Conservation (phyloP, 92 coral and sea anemone genomes). For the Epizoanthus stellaris region DNA sequence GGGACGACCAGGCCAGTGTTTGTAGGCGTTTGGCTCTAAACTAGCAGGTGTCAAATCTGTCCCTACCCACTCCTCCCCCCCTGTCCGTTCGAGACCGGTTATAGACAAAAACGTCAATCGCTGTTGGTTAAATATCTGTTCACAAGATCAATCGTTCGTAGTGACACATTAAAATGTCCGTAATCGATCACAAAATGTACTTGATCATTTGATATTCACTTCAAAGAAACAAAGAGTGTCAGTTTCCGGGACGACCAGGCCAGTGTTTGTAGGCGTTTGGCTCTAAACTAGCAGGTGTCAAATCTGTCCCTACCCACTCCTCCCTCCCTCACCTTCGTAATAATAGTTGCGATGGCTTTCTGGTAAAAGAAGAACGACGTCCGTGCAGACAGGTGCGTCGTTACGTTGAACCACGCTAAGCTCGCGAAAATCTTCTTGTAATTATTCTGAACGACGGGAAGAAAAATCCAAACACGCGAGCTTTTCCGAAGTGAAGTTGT, state of each 20-base stretch:
- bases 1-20: neutral
- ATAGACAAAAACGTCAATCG: too few relatives aligned
- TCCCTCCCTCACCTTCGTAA: neutral
- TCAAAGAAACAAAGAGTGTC: too few relatives aligned
- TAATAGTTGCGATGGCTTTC: constrained; percentile 6
- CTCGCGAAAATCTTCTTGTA: constrained; percentile 15
- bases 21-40: neutral
- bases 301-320: neutral
- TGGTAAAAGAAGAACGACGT: neutral
- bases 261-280: neutral
- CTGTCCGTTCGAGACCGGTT: too few relatives aligned
- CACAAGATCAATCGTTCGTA: too few relatives aligned
- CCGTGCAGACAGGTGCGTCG: neutral
- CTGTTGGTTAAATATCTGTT: too few relatives aligned
- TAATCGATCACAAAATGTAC: too few relatives aligned
- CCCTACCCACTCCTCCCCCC: constrained; percentile 14
- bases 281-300: neutral
- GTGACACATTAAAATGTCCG: too few relatives aligned
- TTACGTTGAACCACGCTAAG: neutral
- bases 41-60: neutral
- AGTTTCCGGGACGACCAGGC: too few relatives aligned
- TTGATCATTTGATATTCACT: neutral
- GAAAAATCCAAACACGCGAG: constrained; percentile 7
- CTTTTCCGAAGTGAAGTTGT: constrained; percentile 20
- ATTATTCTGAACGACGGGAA: neutral